Evolutionary conservation across 2,113 vertebrate genomes (phyloP).

Genomic region (Bettongia penicillata): DNA sequence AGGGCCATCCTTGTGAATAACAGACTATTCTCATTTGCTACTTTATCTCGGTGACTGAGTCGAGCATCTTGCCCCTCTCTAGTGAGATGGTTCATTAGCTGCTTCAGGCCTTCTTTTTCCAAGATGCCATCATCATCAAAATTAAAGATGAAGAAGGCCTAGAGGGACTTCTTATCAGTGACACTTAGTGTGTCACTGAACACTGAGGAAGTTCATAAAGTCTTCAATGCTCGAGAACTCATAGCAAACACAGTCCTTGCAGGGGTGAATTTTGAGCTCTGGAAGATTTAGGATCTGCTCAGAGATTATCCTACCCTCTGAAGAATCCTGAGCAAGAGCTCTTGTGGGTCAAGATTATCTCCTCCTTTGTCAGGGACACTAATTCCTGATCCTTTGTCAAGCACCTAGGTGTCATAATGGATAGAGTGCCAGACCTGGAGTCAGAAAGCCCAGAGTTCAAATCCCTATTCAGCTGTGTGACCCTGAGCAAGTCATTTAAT

Average conservation of each 20-base stretch:
- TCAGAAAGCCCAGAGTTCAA: neutral
- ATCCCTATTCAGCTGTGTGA: neutral
- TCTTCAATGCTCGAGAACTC: constrained; percentile 97
- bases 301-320: constrained; percentile 66
- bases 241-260: constrained; percentile 90
- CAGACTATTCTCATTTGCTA: constrained; percentile 94
- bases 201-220: constrained; percentile 95
- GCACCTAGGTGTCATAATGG: neutral
- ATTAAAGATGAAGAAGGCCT: constrained; percentile 97
- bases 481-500: neutral
- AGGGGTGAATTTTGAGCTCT: constrained; percentile 98
- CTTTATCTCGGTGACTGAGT: constrained; percentile 90
- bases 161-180: constrained; percentile 93
- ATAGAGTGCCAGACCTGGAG: neutral
- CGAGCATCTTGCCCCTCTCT: constrained; percentile 89
- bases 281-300: constrained; percentile 87
- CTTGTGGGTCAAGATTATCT: constrained; percentile 94
- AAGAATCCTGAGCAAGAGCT: constrained; percentile 87
- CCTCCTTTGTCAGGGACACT: constrained; percentile 95
- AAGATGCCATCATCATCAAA: constrained; percentile 94
- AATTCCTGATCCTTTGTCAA: constrained; percentile 87
- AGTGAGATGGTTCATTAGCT: constrained; percentile 93
- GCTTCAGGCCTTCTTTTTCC: constrained; percentile 89
- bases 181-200: constrained; percentile 94
- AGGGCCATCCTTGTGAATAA: constrained; percentile 96